phyloP scores from a whole-genome alignment of 1,140 invertebrate genomes.

The Glossosoma conforme region DNA sequence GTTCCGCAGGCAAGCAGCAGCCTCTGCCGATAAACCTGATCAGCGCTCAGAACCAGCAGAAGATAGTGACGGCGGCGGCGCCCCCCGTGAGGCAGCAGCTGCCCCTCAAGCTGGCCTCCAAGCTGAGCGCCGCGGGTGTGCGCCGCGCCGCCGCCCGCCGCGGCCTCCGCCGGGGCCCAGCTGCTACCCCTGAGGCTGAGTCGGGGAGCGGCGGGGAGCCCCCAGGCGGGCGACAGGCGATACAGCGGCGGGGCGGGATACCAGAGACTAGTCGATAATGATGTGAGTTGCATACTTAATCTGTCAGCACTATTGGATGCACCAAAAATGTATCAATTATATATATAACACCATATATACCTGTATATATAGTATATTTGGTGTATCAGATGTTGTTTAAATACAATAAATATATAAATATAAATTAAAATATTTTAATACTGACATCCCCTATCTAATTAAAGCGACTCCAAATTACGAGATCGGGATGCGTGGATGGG shows the following conservation, averaged over 20 bases:
- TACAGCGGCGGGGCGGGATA: conserved; percentile 36
- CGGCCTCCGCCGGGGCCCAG: conserved; percentile 18
- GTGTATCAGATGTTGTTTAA: no score
- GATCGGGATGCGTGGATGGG: no score
- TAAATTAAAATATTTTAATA: no score
- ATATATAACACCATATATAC: no score
- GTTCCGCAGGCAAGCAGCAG: conserved; percentile 42
- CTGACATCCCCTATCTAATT: no score
- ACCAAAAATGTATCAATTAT: no score
- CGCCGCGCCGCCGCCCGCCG: conserved; percentile 39
- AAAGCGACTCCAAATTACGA: no score
- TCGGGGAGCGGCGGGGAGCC: conserved; percentile 7
- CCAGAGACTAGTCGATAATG: conserved; percentile 28
- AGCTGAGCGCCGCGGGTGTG: conserved; percentile 32
- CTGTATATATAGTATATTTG: no score
- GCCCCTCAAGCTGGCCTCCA: conserved; percentile 68
- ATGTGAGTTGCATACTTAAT: conserved; percentile 24
- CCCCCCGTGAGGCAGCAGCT: conserved; percentile 75
- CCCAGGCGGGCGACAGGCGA: conserved; percentile 36
- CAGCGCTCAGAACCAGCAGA: conserved; percentile 79
- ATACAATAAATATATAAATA: no score
- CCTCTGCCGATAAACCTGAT: conserved; percentile 71
- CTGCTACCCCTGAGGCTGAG: conserved; percentile 25
- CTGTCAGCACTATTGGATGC: no score
- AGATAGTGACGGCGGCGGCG: conserved; percentile 51